Evolutionary conservation across 2,113 vertebrate species (phyloP).

Genomic region (Anguilla japonica): DNA sequence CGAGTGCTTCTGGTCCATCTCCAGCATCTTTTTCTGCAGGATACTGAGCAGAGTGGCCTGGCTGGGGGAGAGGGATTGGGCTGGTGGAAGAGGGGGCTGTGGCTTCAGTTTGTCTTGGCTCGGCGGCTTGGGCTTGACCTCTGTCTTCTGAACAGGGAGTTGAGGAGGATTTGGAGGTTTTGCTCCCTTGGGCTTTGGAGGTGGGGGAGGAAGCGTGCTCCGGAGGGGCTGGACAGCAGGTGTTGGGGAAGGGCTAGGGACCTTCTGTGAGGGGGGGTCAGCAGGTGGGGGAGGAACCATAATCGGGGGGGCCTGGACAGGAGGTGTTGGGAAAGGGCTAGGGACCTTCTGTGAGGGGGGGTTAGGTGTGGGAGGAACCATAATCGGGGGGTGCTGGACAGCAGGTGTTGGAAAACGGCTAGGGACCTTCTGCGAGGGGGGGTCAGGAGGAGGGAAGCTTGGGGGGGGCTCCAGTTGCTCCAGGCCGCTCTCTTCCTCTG

Average conservation of each 20-base stretch:
- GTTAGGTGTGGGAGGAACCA: neutral
- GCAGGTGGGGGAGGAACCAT: conserved; percentile 7
- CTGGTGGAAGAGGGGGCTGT: conserved; percentile 16
- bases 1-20: conserved; percentile 69
- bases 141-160: conserved; percentile 20
- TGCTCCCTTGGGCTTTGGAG: conserved; percentile 36
- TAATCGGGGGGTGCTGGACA: neutral
- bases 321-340: conserved; percentile 10
- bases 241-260: neutral
- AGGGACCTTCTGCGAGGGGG: conserved; percentile 44
- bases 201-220: neutral
- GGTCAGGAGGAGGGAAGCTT: conserved; percentile 46
- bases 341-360: too few species aligned
- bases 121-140: conserved; percentile 43
- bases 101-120: conserved; percentile 41
- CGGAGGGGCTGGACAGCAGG: neutral
- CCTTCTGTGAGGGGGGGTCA: too few species aligned
- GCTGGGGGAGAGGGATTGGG: conserved; percentile 41
- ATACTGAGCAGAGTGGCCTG: conserved; percentile 71
- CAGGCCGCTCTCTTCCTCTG: conserved; percentile 23
- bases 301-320: neutral
- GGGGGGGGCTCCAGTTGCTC: conserved; percentile 40
- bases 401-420: neutral
- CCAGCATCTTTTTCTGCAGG: conserved; percentile 75
- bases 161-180: conserved; percentile 43